Percentiles rank a stretch among this genome's conserved stretches.
Conservation (phyloP, 92 coral and sea anemone genomes). For the Meandrina meandrites region DNA sequence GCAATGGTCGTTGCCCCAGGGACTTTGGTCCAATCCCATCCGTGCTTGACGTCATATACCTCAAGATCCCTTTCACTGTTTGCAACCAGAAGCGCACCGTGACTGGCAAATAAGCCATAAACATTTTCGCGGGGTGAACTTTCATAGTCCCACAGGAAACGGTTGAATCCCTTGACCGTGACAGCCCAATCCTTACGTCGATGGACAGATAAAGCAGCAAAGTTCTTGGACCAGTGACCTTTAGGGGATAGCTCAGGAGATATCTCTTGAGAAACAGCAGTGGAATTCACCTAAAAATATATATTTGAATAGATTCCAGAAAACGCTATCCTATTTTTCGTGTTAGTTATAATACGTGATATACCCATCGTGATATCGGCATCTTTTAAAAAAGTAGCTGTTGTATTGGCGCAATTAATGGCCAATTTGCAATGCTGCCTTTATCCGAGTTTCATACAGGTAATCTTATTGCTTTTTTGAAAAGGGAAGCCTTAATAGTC, state of each 20-base stretch:
- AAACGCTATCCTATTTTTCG: background rate
- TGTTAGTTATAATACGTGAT: too few species aligned
- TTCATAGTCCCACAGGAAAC: constrained; percentile 71
- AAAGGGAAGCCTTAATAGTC: too few species aligned
- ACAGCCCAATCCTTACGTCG: constrained; percentile 79
- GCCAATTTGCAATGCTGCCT: too few species aligned
- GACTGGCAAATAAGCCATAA: constrained; percentile 61
- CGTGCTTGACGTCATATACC: constrained; percentile 60
- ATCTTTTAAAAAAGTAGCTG: too few species aligned
- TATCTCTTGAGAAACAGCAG: constrained; percentile 2
- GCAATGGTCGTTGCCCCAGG: constrained; percentile 75
- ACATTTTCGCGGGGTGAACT: constrained; percentile 38
- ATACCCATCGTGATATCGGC: too few species aligned
- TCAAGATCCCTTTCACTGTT: constrained; percentile 62
- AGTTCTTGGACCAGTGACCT: constrained; percentile 76
- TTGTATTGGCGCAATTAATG: too few species aligned
- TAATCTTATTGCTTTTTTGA: too few species aligned
- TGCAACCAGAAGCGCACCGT: constrained; percentile 76
- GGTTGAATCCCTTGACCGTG: constrained; percentile 68
- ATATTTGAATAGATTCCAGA: background rate
- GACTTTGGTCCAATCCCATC: constrained; percentile 82
- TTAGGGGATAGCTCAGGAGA: constrained; percentile 48
- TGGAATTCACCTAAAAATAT: constrained; percentile 3
- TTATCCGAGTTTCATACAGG: too few species aligned
- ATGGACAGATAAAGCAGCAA: constrained; percentile 66